phyloP scores from a whole-genome alignment of 2,797 vertebrate species.

The Sebastiscus albofasciatus region DNA sequence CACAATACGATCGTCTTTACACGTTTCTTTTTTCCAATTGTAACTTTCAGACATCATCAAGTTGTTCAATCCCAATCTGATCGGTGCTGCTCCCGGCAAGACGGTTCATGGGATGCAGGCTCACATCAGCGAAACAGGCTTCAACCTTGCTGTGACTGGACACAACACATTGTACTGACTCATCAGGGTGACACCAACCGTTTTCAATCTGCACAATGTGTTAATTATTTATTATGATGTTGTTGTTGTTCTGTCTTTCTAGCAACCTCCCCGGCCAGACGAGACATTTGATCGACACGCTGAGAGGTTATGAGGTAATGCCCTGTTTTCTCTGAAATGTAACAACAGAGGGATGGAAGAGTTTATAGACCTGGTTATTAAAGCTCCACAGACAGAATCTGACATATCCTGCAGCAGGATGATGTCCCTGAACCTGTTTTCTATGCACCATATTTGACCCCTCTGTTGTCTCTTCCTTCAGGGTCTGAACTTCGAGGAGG shows the following conservation, averaged over 20 bases:
- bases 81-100: constrained; percentile 79
- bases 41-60: constrained; percentile 81
- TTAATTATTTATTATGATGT: background rate
- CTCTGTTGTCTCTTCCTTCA: constrained; percentile 27
- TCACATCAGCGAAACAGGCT: constrained; percentile 80
- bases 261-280: constrained; percentile 84
- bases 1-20: background rate
- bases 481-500: constrained; percentile 82
- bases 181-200: background rate
- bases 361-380: background rate
- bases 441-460: background rate
- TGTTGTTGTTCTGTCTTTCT: constrained; percentile 6
- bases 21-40: background rate
- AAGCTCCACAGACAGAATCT: background rate
- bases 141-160: constrained; percentile 87
- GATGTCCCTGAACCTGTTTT: background rate
- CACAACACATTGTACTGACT: constrained; percentile 84
- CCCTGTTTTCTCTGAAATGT: background rate
- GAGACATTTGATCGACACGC: constrained; percentile 83
- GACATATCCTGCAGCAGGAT: background rate
- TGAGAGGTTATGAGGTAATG: constrained; percentile 80
- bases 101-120: constrained; percentile 79
- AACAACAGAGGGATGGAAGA: background rate
- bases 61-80: constrained; percentile 83
- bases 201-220: background rate